Conservation (phyloP, 2,113 vertebrate genomes). For the Apodemus speciosus region DNA sequence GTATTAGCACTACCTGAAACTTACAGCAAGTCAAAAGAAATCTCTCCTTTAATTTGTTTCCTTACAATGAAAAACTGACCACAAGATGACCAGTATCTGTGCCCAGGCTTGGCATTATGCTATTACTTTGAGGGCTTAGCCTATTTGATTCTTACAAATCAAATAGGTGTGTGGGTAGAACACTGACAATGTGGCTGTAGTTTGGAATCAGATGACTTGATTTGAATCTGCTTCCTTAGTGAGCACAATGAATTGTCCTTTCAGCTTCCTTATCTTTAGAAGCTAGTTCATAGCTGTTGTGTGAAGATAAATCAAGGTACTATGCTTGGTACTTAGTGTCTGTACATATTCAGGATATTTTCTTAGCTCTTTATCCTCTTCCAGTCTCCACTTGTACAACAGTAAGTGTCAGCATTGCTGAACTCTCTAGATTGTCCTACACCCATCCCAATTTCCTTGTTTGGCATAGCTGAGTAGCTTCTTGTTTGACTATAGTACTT, state of each 20-base stretch:
- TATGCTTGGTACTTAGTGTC: background rate
- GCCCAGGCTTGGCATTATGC: no score
- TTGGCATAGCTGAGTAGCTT: background rate
- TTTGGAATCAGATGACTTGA: background rate
- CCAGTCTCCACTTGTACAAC: background rate
- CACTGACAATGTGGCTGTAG: background rate
- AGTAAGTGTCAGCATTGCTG: background rate
- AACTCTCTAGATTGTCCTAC: background rate
- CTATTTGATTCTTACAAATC: background rate
- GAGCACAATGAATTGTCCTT: background rate
- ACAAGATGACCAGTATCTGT: background rate
- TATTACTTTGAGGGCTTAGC: background rate
- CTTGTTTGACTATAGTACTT: background rate
- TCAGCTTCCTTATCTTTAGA: background rate
- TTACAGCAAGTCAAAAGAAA: background rate
- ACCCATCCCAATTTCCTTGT: no score
- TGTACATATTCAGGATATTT: background rate
- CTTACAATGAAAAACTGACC: background rate
- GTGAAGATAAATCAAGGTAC: background rate
- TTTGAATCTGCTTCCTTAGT: background rate
- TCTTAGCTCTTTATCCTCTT: background rate
- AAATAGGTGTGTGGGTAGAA: background rate
- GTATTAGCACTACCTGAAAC: background rate
- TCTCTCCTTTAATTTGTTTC: background rate
- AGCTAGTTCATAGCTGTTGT: background rate